phyloP scores from a whole-genome alignment of 2,113 vertebrate species.

The Nycticebus coucang region DNA sequence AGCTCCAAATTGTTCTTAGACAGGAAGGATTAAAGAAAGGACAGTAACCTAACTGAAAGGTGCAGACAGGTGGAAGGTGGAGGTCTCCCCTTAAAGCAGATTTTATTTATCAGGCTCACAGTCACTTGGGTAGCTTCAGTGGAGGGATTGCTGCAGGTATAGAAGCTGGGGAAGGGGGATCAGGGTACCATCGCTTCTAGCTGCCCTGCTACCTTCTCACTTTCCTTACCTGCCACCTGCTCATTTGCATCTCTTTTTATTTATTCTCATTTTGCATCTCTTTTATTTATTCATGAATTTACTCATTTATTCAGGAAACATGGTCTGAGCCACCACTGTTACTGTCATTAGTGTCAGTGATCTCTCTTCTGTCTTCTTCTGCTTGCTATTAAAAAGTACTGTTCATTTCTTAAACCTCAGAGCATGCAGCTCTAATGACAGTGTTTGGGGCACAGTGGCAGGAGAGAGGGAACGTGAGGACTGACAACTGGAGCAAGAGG shows the following conservation, averaged over 20 bases:
- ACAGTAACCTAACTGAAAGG: not conserved
- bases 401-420: not conserved
- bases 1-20: not conserved
- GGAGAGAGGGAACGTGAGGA: not conserved
- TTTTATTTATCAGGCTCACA: not conserved
- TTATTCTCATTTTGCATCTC: not conserved
- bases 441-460: too few relatives aligned
- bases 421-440: not conserved
- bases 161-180: not conserved
- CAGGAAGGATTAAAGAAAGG: not conserved
- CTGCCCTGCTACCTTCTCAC: not conserved
- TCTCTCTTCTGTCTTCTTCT: not conserved
- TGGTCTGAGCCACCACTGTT: not conserved
- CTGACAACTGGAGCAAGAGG: too few relatives aligned
- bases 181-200: not conserved
- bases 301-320: not conserved
- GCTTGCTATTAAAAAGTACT: not conserved
- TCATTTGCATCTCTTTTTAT: not conserved
- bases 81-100: not conserved
- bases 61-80: not conserved
- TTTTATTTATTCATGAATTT: not conserved
- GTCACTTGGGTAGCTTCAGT: not conserved
- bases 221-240: not conserved
- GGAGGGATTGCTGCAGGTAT: not conserved
- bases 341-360: not conserved